Percentiles rank a stretch among this genome's conserved stretches.
These are phyloP conservation scores for Vespertilio murinus DNA, from an alignment of 2,797 vertebrate genomes.

Conservation along the genomic window DNA sequence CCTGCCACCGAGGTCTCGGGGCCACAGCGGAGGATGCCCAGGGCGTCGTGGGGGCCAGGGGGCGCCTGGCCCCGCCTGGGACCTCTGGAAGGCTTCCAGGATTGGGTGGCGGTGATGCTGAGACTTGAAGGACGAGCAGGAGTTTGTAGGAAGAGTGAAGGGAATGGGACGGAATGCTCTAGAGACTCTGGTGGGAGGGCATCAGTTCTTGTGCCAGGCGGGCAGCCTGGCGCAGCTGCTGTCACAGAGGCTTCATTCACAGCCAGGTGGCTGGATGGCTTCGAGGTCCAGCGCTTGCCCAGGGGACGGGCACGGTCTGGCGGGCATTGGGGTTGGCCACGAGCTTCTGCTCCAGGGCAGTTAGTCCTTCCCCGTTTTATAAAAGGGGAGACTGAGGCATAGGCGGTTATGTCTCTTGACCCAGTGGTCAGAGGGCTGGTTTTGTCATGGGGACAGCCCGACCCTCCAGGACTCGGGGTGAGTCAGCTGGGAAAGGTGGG, in stretches of 20 bases:
- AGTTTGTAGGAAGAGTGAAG: neutral
- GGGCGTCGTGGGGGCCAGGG: rapidly evolving
- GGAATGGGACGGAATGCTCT: neutral
- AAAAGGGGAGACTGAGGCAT: neutral
- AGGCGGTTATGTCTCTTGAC: rapidly evolving
- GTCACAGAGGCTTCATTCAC: neutral
- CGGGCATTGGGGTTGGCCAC: no score
- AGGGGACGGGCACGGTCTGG: neutral
- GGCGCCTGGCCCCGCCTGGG: neutral
- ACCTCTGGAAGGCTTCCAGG: neutral
- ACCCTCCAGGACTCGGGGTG: neutral
- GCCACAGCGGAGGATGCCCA: rapidly evolving
- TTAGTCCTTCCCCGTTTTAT: neutral
- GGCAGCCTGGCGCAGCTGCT: neutral
- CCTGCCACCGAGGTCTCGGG: neutral
- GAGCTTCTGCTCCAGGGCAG: neutral
- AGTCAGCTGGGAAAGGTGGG: neutral
- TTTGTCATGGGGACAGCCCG: neutral
- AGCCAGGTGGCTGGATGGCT: neutral
- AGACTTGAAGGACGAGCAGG: neutral
- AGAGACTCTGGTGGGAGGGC: neutral
- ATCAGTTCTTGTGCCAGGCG: neutral
- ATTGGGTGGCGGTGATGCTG: neutral
- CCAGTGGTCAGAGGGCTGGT: neutral
- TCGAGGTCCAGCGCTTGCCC: neutral